Base-by-base conservation (phyloP, 2,797 vertebrate genomes). In the Sebastes minor region DNA sequence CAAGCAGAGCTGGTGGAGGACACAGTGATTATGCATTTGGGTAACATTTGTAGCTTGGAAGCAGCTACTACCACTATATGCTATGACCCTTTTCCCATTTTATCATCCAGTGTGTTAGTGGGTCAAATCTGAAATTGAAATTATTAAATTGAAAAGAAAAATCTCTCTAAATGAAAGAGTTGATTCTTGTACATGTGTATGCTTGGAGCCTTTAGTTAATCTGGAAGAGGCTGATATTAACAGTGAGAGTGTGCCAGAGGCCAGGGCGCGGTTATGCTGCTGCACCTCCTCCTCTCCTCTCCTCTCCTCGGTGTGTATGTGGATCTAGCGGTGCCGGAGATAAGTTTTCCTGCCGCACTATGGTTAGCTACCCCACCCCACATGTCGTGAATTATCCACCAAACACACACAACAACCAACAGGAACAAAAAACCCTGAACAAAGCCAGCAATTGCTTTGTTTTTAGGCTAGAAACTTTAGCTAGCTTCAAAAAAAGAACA, bases 291-390 rank as follows among this genome's bases (percentile, higher is more conserved):
- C 35, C 11, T 33, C 32, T 33, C 10, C 32, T 33, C 35, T 38
- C 35, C 35, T 38, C 38, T 42, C 38, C 38, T 42, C 38, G 38
- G 38, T 42, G 86, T 78, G 83, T 83, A 16, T 82, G 81, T 80
- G 84, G 77, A 82, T 87, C 82, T 80, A 63, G 76, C 82, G 74
- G 74, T 76, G 68, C 67, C 30, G 59, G 78, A 82, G 82, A 91
- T 88, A 95, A 92, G 91, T 93, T 92, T 91, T 89, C 88, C 89
- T 91, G 89, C 85, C 81, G 89, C 84, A 90, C 93, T 74, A 20
- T 81, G 88, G 91, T 81, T 79, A 81, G 87, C 88, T 55, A 92
- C 92, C 92, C 90, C 91, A 89, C 92, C 92, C 93, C 79, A 81
- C 23, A 76, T 13, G 64, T 28, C 23, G 5, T 13, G 28, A 38